Percentiles rank a stretch among this genome's conserved stretches.
These are phyloP conservation scores for Rhizoglyphus robini DNA, from an alignment of 1,140 invertebrate genomes.

Conservation along the genomic window DNA sequence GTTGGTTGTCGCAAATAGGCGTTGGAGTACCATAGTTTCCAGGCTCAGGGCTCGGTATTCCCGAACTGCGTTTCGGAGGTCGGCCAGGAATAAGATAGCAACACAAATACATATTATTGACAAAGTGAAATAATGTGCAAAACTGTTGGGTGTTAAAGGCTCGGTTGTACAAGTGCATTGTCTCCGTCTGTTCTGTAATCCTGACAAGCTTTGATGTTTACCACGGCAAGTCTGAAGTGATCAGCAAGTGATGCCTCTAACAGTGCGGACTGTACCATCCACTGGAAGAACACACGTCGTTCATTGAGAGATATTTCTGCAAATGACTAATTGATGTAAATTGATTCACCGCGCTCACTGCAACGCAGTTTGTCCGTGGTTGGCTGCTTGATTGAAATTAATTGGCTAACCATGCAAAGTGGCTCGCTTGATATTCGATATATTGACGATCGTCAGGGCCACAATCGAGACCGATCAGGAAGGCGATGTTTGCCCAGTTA, in stretches of 20 bases:
- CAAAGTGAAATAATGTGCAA: no score
- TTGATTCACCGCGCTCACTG: neutral
- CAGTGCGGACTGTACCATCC: neutral
- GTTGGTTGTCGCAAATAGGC: neutral
- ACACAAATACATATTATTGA: no score
- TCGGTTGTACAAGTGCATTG: no score
- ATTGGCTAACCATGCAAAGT: conserved; percentile 7
- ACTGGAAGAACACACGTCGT: neutral
- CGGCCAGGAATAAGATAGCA: conserved; percentile 19
- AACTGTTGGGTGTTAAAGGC: no score
- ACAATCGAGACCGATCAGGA: no score
- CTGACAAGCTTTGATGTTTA: no score
- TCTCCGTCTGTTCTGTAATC: no score
- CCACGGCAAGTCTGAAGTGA: no score
- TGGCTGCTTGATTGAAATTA: conserved; percentile 4
- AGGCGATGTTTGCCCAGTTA: no score
- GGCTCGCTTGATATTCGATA: neutral
- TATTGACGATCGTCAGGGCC: neutral
- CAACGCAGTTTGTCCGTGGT: neutral
- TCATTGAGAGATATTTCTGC: neutral
- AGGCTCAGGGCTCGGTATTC: conserved; percentile 22
- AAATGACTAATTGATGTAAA: conserved; percentile 14
- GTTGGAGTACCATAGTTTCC: conserved; percentile 11
- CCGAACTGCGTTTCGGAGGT: conserved; percentile 23
- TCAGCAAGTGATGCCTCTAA: no score